A percentile compares a stretch with the other conserved stretches of the same genome.
phyloP scores from a whole-genome alignment of 2,113 vertebrate genomes.

The Myrmophylax atrothorax region DNA sequence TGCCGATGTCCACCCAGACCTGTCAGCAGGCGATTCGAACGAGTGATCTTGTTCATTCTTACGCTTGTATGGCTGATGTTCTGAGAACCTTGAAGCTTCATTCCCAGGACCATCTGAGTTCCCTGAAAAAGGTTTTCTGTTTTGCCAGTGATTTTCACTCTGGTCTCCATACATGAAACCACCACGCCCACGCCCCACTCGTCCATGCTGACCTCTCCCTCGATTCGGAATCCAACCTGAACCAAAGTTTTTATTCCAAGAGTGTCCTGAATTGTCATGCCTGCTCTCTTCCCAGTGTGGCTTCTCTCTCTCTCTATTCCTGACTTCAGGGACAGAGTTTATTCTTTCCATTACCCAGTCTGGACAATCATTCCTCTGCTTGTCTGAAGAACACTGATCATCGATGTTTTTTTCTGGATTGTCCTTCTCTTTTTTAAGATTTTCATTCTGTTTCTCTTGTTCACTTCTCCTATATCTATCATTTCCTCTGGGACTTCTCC shows the following conservation, averaged over 20 bases:
- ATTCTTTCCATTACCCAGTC: slow-evolving; percentile 91
- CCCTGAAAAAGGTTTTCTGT: slow-evolving; percentile 88
- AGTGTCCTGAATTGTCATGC: slow-evolving; percentile 78
- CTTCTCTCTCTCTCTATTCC: slow-evolving; percentile 79
- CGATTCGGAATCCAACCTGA: slow-evolving; percentile 79
- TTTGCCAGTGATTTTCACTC: slow-evolving; percentile 86
- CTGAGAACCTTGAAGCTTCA: slow-evolving; percentile 86
- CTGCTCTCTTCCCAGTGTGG: slow-evolving; percentile 83
- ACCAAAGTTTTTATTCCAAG: slow-evolving; percentile 78
- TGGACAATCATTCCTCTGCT: slow-evolving; percentile 82
- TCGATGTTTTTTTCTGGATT: slow-evolving; percentile 67
- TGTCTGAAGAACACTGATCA: slow-evolving; percentile 78
- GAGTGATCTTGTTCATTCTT: slow-evolving; percentile 82
- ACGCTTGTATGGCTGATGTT: slow-evolving; percentile 82
- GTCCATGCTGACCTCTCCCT: slow-evolving; percentile 78
- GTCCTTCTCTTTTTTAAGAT: slow-evolving; percentile 75
- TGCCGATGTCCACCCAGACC: slow-evolving; percentile 95
- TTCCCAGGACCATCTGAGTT: slow-evolving; percentile 84
- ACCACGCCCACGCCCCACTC: slow-evolving; percentile 72
- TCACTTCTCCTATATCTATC: slow-evolving; percentile 79
- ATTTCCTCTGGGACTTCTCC: slow-evolving; percentile 79
- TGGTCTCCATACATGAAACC: slow-evolving; percentile 79
- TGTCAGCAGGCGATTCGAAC: slow-evolving; percentile 83
- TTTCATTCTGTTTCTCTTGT: slow-evolving; percentile 77
- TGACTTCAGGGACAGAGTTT: slow-evolving; percentile 75